These are phyloP conservation scores for Malurus cyaneus DNA, from an alignment of 2,113 vertebrate genomes.

Conservation along the genomic window DNA sequence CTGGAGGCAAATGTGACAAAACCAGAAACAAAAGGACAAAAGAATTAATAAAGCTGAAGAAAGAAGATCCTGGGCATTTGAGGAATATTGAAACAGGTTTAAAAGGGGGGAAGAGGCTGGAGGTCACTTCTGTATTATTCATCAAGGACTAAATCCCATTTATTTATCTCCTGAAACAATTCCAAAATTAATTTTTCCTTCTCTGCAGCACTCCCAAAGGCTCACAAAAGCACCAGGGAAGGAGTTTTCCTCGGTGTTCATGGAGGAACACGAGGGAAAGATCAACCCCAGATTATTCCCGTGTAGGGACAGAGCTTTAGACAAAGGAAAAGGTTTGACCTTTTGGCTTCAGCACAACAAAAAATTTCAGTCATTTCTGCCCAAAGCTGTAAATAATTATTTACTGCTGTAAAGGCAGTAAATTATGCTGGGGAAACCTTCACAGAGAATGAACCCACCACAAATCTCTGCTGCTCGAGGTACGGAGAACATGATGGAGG, in stretches of 20 bases:
- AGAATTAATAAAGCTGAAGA: neutral
- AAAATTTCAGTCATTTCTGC: neutral
- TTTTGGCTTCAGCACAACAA: neutral
- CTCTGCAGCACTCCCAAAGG: neutral
- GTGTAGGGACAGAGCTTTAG: neutral
- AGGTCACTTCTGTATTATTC: neutral
- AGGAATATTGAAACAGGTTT: neutral
- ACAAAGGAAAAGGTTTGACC: neutral
- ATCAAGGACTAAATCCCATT: neutral
- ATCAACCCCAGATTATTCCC: neutral
- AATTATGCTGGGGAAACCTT: neutral
- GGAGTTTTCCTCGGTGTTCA: neutral
- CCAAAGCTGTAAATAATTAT: neutral
- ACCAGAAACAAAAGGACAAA: neutral
- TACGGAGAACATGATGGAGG: neutral
- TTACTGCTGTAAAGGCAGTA: neutral
- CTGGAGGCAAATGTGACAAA: neutral
- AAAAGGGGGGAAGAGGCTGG: neutral
- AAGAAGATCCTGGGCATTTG: neutral
- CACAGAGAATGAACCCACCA: neutral
- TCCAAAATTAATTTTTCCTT: conserved; percentile 1
- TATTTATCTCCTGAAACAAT: conserved; percentile 7
- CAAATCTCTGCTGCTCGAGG: neutral
- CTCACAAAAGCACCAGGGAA: neutral
- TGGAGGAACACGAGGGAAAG: neutral